Percentiles rank a stretch among this genome's conserved stretches.
Conservation (phyloP, 1,140 invertebrate genomes). For the Ylistrum balloti region DNA sequence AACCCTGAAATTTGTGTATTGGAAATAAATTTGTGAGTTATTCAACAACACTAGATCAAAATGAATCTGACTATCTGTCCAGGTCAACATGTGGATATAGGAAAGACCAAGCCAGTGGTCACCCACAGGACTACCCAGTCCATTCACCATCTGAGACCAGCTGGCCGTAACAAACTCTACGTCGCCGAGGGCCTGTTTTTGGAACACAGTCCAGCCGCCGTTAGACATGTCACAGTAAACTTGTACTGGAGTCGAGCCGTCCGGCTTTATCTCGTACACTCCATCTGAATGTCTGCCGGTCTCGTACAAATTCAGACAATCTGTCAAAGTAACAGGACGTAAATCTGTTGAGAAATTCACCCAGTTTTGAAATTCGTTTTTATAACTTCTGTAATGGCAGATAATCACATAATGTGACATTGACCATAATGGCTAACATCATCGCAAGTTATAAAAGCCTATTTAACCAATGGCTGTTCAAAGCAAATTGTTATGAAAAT, state of each 20-base stretch:
- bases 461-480: no score
- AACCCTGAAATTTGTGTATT: background rate
- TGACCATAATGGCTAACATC: no score
- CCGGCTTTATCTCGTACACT: background rate
- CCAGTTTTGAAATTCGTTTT: no score
- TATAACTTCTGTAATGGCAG: no score
- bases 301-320: slow-evolving; percentile 3
- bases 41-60: background rate
- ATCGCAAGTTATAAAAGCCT: no score
- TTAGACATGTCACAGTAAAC: background rate
- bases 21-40: background rate
- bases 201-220: slow-evolving; percentile 9
- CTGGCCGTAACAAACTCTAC: background rate
- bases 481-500: no score
- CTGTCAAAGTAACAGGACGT: background rate
- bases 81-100: slow-evolving; percentile 8
- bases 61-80: background rate
- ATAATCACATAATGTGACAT: no score
- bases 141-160: background rate
- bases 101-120: background rate
- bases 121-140: background rate
- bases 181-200: background rate
- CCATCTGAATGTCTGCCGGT: background rate
- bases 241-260: background rate
- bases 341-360: no score